Conservation (phyloP, 2,888 invertebrate genomes). For the Tyria jacobaeae region DNA sequence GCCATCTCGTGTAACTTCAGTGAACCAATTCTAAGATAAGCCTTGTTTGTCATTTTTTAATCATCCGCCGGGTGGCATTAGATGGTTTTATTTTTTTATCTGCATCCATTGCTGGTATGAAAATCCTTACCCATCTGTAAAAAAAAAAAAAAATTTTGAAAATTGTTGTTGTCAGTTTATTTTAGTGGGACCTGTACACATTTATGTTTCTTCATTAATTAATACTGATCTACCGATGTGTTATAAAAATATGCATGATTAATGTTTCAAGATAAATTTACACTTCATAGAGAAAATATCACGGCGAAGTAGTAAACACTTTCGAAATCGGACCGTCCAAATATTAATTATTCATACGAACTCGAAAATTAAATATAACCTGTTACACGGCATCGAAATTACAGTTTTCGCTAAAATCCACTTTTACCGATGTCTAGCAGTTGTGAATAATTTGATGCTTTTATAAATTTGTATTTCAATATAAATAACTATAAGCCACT, state of each 20-base stretch:
- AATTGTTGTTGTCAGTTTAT: constrained; percentile 4
- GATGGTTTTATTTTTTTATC: constrained; percentile 29
- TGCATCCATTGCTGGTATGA: constrained; percentile 40
- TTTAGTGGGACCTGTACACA: not conserved
- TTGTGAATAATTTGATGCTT: constrained; percentile 39
- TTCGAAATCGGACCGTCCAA: constrained; percentile 54
- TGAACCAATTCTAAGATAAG: constrained; percentile 38
- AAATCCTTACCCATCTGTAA: constrained; percentile 55
- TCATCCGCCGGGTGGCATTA: constrained; percentile 54
- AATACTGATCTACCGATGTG: constrained; percentile 12
- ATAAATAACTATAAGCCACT: constrained; percentile 31
- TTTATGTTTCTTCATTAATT: not conserved
- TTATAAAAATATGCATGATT: constrained; percentile 35
- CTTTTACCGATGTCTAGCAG: constrained; percentile 45
- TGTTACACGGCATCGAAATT: constrained; percentile 48
- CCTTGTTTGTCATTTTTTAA: constrained; percentile 54
- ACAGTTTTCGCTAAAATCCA: constrained; percentile 51
- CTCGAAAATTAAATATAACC: constrained; percentile 53
- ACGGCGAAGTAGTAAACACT: constrained; percentile 48
- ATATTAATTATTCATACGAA: constrained; percentile 60
- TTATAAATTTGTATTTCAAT: constrained; percentile 27
- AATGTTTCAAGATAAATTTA: constrained; percentile 21
- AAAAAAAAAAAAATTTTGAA: constrained; percentile 22
- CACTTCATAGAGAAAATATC: constrained; percentile 53
- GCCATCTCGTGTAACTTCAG: constrained; percentile 64